Evolutionary conservation across 1,140 invertebrate genomes (phyloP).

Genomic region (Sinonovacula constricta): DNA sequence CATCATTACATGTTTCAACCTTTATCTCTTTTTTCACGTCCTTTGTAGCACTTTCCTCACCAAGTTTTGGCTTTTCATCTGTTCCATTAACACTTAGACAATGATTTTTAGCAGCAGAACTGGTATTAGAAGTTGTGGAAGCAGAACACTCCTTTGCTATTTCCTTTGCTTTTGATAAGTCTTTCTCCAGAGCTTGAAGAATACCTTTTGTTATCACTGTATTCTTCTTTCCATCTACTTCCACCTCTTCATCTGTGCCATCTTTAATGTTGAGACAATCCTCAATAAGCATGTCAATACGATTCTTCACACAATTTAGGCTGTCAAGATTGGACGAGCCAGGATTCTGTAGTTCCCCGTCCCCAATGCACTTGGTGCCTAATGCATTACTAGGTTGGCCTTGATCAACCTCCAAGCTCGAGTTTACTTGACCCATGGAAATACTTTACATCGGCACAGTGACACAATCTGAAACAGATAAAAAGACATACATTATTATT

Average conservation of each 20-base stretch:
- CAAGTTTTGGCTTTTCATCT: background rate
- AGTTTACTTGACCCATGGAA: conserved; percentile 31
- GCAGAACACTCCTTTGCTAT: background rate
- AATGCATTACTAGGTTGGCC: background rate
- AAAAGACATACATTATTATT: background rate
- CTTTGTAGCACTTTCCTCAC: background rate
- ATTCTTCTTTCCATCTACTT: conserved; percentile 23
- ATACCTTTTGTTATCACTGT: background rate
- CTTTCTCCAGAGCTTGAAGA: background rate
- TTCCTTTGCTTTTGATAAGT: background rate
- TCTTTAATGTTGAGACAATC: conserved; percentile 24
- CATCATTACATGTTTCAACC: background rate
- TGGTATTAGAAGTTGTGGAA: background rate
- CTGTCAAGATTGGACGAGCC: background rate
- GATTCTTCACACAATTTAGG: conserved; percentile 28
- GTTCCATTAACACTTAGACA: background rate
- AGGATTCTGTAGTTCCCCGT: background rate
- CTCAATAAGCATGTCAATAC: conserved; percentile 47
- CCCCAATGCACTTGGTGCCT: background rate
- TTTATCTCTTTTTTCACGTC: background rate
- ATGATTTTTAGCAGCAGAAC: background rate
- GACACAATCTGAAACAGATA: background rate
- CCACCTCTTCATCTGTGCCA: conserved; percentile 6
- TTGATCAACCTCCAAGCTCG: background rate
- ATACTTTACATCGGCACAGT: background rate